Conservation (phyloP, 2,113 vertebrate species). For the Leucopsar rothschildi region DNA sequence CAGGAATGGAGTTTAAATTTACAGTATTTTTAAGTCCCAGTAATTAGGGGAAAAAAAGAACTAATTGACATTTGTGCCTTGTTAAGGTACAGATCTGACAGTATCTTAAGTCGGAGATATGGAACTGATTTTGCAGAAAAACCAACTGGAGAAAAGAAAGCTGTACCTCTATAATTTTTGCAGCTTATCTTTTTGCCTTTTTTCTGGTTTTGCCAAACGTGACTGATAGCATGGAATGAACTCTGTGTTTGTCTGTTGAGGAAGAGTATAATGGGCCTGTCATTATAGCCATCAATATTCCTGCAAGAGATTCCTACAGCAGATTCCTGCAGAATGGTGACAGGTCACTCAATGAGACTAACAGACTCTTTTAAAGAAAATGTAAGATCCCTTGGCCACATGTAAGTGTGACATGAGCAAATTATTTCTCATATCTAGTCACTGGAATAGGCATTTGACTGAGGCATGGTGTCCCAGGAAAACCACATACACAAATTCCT, state of each 20-base stretch:
- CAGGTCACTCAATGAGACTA: background rate
- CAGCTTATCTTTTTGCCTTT: background rate
- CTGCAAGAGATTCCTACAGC: background rate
- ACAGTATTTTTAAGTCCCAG: background rate
- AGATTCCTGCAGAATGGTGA: background rate
- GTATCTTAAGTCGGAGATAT: rapidly evolving
- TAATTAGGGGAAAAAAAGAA: background rate
- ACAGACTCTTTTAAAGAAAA: background rate
- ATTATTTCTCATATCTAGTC: background rate
- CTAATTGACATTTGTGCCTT: background rate
- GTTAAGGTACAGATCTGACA: background rate
- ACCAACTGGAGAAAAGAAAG: background rate
- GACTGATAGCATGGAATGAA: background rate
- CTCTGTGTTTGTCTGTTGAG: background rate
- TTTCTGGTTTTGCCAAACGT: background rate
- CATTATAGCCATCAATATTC: background rate
- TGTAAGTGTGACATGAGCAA: background rate
- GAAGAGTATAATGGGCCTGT: background rate
- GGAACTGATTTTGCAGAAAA: background rate
- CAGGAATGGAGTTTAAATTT: background rate
- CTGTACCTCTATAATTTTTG: background rate
- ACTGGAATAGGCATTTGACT: background rate
- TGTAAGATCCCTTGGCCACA: background rate
- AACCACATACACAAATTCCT: background rate
- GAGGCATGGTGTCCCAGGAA: background rate